phyloP scores from a whole-genome alignment of 2,113 vertebrate genomes.

The Apteryx mantelli region DNA sequence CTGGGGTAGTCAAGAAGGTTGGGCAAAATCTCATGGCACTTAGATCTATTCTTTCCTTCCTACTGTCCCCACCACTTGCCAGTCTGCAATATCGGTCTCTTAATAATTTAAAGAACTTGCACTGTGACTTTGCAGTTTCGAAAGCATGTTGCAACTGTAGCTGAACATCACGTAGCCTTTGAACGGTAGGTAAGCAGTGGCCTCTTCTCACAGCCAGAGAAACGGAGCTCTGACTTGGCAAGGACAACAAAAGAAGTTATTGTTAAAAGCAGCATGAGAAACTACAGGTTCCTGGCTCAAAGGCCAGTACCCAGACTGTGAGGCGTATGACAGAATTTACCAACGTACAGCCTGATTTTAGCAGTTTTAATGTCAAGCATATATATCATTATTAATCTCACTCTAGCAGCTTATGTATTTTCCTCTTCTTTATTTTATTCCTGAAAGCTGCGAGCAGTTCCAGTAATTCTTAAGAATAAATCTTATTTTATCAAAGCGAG shows the following conservation, averaged over 20 bases:
- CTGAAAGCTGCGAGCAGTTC: constrained; percentile 51
- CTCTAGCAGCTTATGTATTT: constrained; percentile 45
- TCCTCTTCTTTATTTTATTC: constrained; percentile 26
- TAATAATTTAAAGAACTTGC: neutral
- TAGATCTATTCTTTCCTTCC: neutral
- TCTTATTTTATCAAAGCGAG: constrained; percentile 59
- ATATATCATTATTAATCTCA: constrained; percentile 55
- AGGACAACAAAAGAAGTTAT: neutral
- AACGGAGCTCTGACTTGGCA: neutral
- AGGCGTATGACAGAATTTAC: neutral
- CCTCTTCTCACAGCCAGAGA: neutral
- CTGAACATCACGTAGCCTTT: neutral
- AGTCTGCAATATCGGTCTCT: neutral
- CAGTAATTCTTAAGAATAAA: constrained; percentile 53
- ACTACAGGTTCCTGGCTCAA: neutral
- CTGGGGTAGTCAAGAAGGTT: neutral
- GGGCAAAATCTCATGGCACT: neutral
- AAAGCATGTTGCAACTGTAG: neutral
- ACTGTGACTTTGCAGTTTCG: neutral
- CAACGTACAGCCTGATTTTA: neutral
- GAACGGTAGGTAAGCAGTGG: neutral
- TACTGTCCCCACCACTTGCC: neutral
- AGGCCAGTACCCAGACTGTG: neutral
- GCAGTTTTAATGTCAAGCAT: constrained; percentile 18
- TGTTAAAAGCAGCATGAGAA: neutral